Evolutionary conservation across 2,888 invertebrate species (phyloP), one percentile per base, ranked within the genome.

Genomic region (Aphelenchoides bicaudatus): DNA sequence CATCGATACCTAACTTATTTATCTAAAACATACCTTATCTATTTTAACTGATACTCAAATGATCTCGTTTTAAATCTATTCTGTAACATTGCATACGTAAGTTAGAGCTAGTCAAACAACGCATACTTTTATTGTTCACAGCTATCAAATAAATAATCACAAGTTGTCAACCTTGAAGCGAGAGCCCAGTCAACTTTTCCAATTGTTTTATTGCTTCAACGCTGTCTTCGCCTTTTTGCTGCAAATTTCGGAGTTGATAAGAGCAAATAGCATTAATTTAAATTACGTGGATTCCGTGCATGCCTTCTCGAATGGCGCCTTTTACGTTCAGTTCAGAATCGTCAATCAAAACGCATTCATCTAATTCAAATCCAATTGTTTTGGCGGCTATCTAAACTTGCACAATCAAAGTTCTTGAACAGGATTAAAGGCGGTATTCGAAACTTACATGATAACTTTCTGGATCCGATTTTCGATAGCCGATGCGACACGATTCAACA

Each of bases 401-500:
- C n/a, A n/a, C n/a, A n/a, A n/a, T n/a, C n/a, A n/a, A n/a, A n/a
- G n/a, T n/a, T n/a, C n/a, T n/a, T n/a, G n/a, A n/a, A n/a, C n/a
- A n/a, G n/a, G n/a, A n/a, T n/a, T n/a, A n/a, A n/a, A n/a, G n/a
- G n/a, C n/a, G n/a, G n/a, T n/a, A n/a, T n/a, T n/a, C n/a, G n/a
- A n/a, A n/a, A n/a, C n/a, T 6, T n/a, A 43, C 43, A n/a, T 43
- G 43, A n/a, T 43, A 43, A n/a, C 8, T 8, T n/a, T 43, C 43
- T 8, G 43, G 43, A n/a, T 43, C 43, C 6, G 43, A 43, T 25
- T 43, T 43, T n/a, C 43, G 43, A 6, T 8, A n/a, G 16, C 43
- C 43, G n/a, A 43, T 43, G 10, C 43, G 16, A 25, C 43, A 43
- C 43, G 43, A 43, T n/a, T 43, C 43, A 25, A 43, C 23, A 25